Percentiles rank a stretch among this genome's conserved stretches.
These are phyloP conservation scores for Andrena bucephala DNA, from an alignment of 2,888 invertebrate species.

Conservation along the genomic window DNA sequence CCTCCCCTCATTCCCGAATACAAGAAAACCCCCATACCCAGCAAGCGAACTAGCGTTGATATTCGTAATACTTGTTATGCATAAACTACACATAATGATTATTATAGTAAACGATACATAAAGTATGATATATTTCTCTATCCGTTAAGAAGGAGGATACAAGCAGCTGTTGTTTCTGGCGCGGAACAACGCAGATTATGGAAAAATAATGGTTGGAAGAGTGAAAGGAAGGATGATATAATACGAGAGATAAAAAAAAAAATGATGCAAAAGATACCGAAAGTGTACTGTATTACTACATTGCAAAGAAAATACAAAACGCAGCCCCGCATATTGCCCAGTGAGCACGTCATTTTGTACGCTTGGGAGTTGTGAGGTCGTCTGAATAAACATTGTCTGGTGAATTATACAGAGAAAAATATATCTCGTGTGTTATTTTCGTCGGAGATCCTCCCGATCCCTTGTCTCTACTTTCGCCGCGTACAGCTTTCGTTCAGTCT, in stretches of 20 bases:
- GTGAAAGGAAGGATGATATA: slow-evolving; percentile 64
- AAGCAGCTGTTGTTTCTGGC: slow-evolving; percentile 83
- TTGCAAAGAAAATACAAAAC: slow-evolving; percentile 71
- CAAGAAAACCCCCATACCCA: slow-evolving; percentile 49
- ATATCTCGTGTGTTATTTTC: slow-evolving; percentile 79
- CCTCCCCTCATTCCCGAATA: background rate
- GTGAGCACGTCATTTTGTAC: slow-evolving; percentile 90
- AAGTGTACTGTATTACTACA: slow-evolving; percentile 71
- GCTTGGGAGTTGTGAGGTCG: slow-evolving; percentile 92
- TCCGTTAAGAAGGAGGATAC: slow-evolving; percentile 83
- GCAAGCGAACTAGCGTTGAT: slow-evolving; percentile 83
- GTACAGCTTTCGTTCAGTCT: background rate
- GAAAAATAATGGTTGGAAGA: slow-evolving; percentile 44
- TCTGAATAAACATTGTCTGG: slow-evolving; percentile 90
- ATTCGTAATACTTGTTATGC: slow-evolving; percentile 83
- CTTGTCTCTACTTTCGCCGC: background rate
- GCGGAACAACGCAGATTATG: slow-evolving; percentile 70
- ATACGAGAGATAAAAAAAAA: slow-evolving; percentile 48
- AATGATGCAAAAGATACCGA: slow-evolving; percentile 59
- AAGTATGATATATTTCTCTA: slow-evolving; percentile 85
- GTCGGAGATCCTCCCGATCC: background rate
- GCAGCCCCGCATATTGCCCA: slow-evolving; percentile 85
- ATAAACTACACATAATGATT: slow-evolving; percentile 85
- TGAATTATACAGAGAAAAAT: slow-evolving; percentile 86
- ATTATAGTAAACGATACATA: slow-evolving; percentile 85